Evolutionary conservation across 2,113 vertebrate species (phyloP), one percentile per base, ranked within the genome.

Genomic region (Lathamus discolor): DNA sequence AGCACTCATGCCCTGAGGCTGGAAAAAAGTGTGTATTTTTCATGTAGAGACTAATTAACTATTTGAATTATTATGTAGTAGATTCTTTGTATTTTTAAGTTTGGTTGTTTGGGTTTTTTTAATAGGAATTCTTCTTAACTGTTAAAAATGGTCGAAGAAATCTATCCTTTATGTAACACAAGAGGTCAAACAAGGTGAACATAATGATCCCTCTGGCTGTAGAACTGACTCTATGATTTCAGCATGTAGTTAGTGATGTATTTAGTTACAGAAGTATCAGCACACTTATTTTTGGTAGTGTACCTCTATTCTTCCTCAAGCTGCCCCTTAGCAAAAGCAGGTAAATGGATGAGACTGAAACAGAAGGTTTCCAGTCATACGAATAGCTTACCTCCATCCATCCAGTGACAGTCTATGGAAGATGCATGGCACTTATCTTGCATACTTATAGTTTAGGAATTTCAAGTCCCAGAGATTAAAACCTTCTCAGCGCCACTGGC

Each of bases 111-210:
- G 22, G 2, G 1, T 16, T 54, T 74, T 84, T 83, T 88, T 55
- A 10, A 66, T 17, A 64, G 25, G 6, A 48, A 48, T 84, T 68
- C 9, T 9, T 75, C 41, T 86, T 93, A 72, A 43, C 55, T 79
- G 10, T 79, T 91, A 88, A 78, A 93, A 82, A 35, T 6, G 11
- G 22, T n/a, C 61, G 31, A 92, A 85, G 49, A 76, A 92, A 59
- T 73, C 31, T 54, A 20, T 27, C 41, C 18, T 91, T 92, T 87
- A 91, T 28, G 20, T 85, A 96, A 91, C 41, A 55, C 13, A 79
- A 24, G 10, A 86, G 63, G 74, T 96, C 82, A 91, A 70, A 62
- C 57, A 91, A 95, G 73, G 70, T 87, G 83, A 91, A 72, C 62
- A 69, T 87, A 95, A 95, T 49, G 66, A 82, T 62, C 4, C 46